Base-by-base conservation (phyloP, 2,113 vertebrate species). In the Rutilus rutilus region DNA sequence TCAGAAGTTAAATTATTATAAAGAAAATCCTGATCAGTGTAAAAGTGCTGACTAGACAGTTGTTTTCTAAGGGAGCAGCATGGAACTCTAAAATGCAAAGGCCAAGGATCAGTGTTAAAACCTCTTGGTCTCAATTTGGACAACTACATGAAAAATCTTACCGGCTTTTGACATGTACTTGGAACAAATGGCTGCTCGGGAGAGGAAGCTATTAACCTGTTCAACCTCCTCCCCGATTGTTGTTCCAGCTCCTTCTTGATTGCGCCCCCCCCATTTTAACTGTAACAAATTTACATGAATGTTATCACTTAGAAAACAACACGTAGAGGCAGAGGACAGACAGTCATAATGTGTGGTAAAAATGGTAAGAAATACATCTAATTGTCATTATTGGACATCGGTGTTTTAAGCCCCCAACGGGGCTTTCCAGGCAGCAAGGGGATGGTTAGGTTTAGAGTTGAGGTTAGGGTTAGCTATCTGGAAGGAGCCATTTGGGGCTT, bases 221-320 rank as follows among this genome's bases (percentile, higher is more conserved):
- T 69, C 65, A 69, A 69, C 65, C 65, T 69, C 27, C 65, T 69
- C 65, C 6, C 65, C 30, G 65, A 69, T 69, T 69, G 65, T 69
- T 69, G 65, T 69, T 69, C 30, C 65, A 36, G 65, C 65, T 69
- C 65, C 65, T 69, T 36, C 65, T 69, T 69, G 65, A 69, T 69
- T 69, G 17, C 65, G 65, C 17, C 65, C 65, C 62, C 62, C 65
- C 65, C 65, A 69, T 69, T 69, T 69, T 69, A 69, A 69, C 65
- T 69, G 57, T 60, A 69, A 69, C 65, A 69, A 30, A 69, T 69
- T 69, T 69, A 69, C 6, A 69, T 69, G 65, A 36, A 69, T 69
- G 65, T 69, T 69, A 69, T 69, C 5, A 69, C 36, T 69, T 69
- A 30, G 65, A 69, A 69, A 69, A 69, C 27, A 69, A 69, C 27